Percentiles rank a stretch among this genome's conserved stretches.
Conservation (phyloP, 2,888 invertebrate species). For the Acholoe squamosa region DNA sequence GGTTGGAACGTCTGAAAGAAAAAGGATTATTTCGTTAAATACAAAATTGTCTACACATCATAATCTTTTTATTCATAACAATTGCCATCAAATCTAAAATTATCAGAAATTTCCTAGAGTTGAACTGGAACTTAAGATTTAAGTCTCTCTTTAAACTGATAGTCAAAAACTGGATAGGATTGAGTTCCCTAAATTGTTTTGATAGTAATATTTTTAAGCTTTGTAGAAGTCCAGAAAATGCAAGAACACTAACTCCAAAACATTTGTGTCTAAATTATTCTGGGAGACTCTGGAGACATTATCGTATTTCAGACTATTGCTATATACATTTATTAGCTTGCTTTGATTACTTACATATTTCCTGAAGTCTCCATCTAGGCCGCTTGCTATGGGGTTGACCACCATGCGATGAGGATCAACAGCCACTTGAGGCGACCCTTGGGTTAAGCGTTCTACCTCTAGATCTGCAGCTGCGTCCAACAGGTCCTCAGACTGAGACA, state of each 20-base stretch:
- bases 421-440: background rate
- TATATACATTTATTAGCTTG: background rate
- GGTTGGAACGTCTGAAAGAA: constrained; percentile 19
- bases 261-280: background rate
- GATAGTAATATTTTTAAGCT: no score
- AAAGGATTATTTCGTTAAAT: background rate
- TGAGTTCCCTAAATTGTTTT: no score
- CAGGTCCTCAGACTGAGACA: background rate
- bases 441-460: background rate
- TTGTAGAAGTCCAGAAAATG: background rate
- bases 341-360: constrained; percentile 15
- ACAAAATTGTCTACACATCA: no score
- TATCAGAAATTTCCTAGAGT: no score
- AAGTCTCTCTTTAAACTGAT: no score
- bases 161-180: no score
- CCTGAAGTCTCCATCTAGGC: background rate
- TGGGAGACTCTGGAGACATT: background rate
- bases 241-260: background rate
- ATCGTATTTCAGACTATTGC: background rate
- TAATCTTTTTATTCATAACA: no score
- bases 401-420: background rate
- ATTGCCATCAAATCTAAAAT: no score
- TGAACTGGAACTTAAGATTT: no score
- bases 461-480: background rate
- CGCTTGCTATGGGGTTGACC: constrained; percentile 1